A percentile compares a stretch with the other conserved stretches of the same genome.
phyloP scores from a whole-genome alignment of 2,113 vertebrate species.

The Stegostoma tigrinum region DNA sequence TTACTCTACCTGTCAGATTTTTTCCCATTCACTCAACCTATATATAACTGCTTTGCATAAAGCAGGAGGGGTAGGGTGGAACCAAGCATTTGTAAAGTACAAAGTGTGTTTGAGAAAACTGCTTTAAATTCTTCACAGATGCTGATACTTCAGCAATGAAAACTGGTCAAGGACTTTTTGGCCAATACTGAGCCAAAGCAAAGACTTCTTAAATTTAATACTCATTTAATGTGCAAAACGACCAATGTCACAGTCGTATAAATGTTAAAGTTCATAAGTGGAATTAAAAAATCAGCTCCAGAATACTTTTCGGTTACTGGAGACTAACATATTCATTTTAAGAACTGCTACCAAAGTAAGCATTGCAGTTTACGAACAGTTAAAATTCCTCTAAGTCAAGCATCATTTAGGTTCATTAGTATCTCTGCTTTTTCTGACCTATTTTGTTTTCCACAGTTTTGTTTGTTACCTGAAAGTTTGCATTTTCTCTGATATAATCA shows the following conservation, averaged over 20 bases:
- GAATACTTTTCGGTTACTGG: neutral
- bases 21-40: no score
- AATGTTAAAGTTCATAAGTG: no score
- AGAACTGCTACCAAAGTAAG: neutral
- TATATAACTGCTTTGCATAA: neutral
- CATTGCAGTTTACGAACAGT: neutral
- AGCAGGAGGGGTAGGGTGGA: neutral
- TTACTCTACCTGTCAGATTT: no score
- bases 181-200: neutral
- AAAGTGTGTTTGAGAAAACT: neutral
- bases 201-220: neutral
- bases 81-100: neutral
- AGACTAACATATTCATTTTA: neutral
- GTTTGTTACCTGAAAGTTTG: no score
- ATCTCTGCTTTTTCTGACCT: neutral
- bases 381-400: neutral
- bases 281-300: neutral
- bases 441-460: no score
- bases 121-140: neutral
- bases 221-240: neutral
- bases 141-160: neutral
- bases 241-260: neutral
- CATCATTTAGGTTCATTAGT: neutral
- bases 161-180: neutral
- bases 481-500: neutral